Evolutionary conservation across 2,797 vertebrate genomes (phyloP).

Genomic region (Lerista edwardsae): DNA sequence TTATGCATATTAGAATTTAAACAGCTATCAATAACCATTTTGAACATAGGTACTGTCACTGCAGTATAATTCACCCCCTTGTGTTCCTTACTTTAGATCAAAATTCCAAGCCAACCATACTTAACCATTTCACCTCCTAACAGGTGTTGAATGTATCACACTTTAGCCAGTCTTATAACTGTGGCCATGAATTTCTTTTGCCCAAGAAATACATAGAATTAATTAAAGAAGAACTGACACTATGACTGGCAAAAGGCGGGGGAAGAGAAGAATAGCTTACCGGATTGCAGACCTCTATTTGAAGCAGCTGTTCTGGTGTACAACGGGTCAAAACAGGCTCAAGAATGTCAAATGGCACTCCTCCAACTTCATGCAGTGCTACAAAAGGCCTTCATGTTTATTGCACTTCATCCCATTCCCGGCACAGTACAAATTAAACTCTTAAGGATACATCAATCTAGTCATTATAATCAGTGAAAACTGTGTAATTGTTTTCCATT

Average conservation of each 20-base stretch:
- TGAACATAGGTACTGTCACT: background rate
- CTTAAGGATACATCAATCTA: background rate
- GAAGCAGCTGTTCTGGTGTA: constrained; percentile 87
- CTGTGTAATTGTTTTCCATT: background rate
- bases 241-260: background rate
- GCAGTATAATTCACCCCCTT: background rate
- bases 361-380: constrained; percentile 90
- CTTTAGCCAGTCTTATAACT: too few species aligned
- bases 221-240: background rate
- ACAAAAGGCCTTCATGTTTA: constrained; percentile 32
- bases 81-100: background rate
- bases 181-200: background rate
- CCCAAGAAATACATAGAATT: background rate
- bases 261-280: constrained; percentile 76
- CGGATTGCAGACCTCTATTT: constrained; percentile 88
- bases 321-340: constrained; percentile 90
- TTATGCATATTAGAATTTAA: background rate
- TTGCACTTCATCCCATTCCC: background rate
- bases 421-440: background rate
- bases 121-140: too few species aligned
- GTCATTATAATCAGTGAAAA: background rate
- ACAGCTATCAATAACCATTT: background rate
- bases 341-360: constrained; percentile 90
- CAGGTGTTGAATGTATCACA: too few species aligned
- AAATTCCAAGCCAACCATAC: background rate